A percentile compares a stretch with the other conserved stretches of the same genome.
These are phyloP conservation scores for Panthera uncia DNA, from an alignment of 2,113 vertebrate genomes.

Conservation along the genomic window DNA sequence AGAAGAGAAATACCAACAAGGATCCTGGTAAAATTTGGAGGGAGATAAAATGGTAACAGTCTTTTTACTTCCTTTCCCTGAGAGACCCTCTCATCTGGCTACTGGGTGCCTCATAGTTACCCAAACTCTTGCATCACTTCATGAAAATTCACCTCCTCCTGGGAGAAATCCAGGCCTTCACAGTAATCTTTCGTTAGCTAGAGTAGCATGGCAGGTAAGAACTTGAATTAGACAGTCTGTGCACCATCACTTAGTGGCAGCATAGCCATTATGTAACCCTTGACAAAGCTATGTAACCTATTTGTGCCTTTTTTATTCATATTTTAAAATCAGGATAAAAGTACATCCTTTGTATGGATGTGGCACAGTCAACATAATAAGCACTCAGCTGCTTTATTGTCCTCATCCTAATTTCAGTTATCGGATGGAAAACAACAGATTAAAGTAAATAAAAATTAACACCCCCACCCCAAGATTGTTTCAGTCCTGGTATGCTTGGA, in stretches of 20 bases:
- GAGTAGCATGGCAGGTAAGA: neutral
- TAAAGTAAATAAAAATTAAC: neutral
- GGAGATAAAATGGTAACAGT: neutral
- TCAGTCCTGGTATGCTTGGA: neutral
- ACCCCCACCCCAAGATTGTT: neutral
- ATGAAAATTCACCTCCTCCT: neutral
- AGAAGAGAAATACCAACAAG: neutral
- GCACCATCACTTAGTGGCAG: neutral
- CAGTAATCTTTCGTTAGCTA: neutral
- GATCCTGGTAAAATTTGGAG: neutral
- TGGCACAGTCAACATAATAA: neutral
- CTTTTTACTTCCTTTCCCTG: neutral
- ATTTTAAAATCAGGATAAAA: neutral
- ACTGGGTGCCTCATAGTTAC: neutral
- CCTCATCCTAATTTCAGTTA: neutral
- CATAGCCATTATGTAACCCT: neutral
- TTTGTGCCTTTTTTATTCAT: neutral
- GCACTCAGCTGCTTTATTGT: neutral
- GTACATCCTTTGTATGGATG: neutral
- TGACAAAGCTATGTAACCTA: neutral
- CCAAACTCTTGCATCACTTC: neutral
- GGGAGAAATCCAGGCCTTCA: neutral
- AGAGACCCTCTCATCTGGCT: neutral
- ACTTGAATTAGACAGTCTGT: neutral
- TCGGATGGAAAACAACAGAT: neutral